A percentile compares a stretch with the other conserved stretches of the same genome.
Conservation (phyloP, 2,888 invertebrate genomes). For the Sabatieria punctata region DNA sequence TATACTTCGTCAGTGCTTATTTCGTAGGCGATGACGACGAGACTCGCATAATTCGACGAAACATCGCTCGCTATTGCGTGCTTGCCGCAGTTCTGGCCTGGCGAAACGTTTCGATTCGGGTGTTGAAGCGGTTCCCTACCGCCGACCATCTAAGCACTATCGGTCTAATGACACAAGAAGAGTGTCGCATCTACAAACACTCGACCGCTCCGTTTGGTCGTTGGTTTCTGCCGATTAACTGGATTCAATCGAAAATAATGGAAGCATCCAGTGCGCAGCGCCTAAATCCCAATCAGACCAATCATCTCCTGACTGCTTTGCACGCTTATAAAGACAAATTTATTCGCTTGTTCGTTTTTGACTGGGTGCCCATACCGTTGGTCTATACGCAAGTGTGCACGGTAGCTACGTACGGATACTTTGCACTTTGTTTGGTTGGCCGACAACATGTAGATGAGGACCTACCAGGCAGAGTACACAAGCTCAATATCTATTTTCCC, state of each 20-base stretch:
- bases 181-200: conserved; percentile 28
- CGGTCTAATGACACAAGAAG: conserved; percentile 32
- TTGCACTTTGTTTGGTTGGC: too few species aligned
- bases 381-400: conserved; percentile 34
- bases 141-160: conserved; percentile 32
- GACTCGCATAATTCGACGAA: conserved; percentile 10
- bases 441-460: too few species aligned
- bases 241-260: conserved; percentile 32
- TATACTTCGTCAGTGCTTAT: conserved; percentile 9
- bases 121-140: conserved; percentile 34
- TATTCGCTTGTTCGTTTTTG: conserved; percentile 27
- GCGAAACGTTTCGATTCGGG: conserved; percentile 6
- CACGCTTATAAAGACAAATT: conserved; percentile 21
- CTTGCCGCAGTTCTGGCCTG: conserved; percentile 7
- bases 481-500: too few species aligned
- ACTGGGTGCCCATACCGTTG: conserved; percentile 32
- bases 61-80: neutral
- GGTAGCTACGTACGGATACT: too few species aligned
- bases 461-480: too few species aligned
- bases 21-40: conserved; percentile 6
- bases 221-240: conserved; percentile 35
- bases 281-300: conserved; percentile 29
- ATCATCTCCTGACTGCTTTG: conserved; percentile 21
- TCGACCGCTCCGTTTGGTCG: conserved; percentile 32
- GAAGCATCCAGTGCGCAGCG: conserved; percentile 31